These are phyloP conservation scores for Eubasilissa regina DNA, from an alignment of 1,140 invertebrate genomes.

Conservation along the genomic window DNA sequence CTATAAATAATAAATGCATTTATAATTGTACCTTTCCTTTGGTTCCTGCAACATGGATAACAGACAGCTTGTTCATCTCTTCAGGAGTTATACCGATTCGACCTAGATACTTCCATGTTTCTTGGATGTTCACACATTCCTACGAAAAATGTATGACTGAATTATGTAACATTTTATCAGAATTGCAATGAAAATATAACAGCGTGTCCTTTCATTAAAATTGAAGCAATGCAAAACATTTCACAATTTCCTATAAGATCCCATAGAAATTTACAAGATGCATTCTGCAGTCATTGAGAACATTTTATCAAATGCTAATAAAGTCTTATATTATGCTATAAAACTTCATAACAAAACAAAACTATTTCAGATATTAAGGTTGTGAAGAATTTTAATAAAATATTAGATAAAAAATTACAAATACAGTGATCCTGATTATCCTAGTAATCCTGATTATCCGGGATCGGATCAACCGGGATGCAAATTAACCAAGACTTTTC, in stretches of 20 bases:
- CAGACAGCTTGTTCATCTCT: constrained; percentile 80
- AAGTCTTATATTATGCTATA: too few relatives aligned
- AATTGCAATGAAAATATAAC: background rate
- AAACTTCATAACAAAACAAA: too few relatives aligned
- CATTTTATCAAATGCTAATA: background rate
- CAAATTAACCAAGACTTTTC: too few relatives aligned
- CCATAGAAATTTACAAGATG: background rate
- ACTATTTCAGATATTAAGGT: too few relatives aligned
- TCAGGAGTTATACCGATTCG: constrained; percentile 78
- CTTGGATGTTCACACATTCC: constrained; percentile 40
- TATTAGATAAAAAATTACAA: too few relatives aligned
- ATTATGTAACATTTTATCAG: background rate
- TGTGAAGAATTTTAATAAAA: too few relatives aligned
- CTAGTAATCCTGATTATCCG: too few relatives aligned
- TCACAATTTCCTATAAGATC: too few relatives aligned
- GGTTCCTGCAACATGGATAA: constrained; percentile 96
- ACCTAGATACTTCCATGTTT: constrained; percentile 69
- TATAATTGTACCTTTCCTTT: constrained; percentile 84
- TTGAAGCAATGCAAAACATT: background rate
- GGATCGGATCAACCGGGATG: too few relatives aligned
- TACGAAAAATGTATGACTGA: constrained; percentile 7
- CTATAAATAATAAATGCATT: too few relatives aligned
- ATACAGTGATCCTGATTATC: too few relatives aligned
- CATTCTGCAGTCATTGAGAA: background rate
- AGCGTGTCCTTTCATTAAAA: background rate